phyloP scores from a whole-genome alignment of 2,113 vertebrate species.

The Eleginops maclovinus region DNA sequence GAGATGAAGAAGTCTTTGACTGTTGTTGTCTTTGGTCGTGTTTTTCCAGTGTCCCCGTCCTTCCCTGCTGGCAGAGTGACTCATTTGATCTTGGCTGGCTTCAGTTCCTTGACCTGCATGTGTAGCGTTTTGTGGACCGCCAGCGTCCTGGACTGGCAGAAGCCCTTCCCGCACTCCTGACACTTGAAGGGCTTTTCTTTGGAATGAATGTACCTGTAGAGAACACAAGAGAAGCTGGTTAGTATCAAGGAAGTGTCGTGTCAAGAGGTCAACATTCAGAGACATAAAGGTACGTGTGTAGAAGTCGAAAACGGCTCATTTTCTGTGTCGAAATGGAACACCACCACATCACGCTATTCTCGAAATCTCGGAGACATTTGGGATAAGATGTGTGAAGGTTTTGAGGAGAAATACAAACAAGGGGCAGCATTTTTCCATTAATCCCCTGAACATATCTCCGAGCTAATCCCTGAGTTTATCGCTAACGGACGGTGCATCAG shows the following conservation, averaged over 20 bases:
- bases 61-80: slow-evolving; percentile 48
- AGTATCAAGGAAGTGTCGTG: background rate
- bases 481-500: too few species aligned
- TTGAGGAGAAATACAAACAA: too few species aligned
- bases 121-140: slow-evolving; percentile 99
- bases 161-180: slow-evolving; percentile 99
- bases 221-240: slow-evolving; percentile 41
- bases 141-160: slow-evolving; percentile 99
- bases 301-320: too few species aligned
- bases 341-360: too few species aligned
- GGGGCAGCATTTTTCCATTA: too few species aligned
- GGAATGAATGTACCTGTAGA: slow-evolving; percentile 96
- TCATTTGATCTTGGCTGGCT: slow-evolving; percentile 96
- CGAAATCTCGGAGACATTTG: too few species aligned
- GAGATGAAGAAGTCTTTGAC: slow-evolving; percentile 62
- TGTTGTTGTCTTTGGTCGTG: slow-evolving; percentile 48
- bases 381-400: too few species aligned
- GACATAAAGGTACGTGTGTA: too few species aligned
- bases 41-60: slow-evolving; percentile 73
- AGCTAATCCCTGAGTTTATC: too few species aligned
- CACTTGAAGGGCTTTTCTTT: slow-evolving; percentile 99
- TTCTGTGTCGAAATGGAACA: too few species aligned
- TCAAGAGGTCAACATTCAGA: background rate
- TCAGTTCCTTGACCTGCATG: slow-evolving; percentile 98
- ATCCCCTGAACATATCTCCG: too few species aligned